Evolutionary conservation across 1,140 invertebrate genomes (phyloP).

Genomic region (Mycetomoellerius zeteki): DNA sequence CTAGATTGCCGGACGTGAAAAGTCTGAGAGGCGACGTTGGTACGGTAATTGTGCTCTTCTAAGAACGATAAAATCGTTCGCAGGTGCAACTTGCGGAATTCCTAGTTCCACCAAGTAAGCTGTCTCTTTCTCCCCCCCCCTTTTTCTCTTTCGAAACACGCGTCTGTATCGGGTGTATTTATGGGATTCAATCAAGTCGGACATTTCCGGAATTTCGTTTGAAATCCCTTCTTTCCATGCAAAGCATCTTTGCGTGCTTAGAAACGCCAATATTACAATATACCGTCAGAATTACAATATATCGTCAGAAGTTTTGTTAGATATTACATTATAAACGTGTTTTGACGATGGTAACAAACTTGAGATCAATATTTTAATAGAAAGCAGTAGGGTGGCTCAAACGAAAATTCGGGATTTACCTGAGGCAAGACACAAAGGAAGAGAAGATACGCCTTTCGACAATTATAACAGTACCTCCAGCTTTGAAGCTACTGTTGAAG

Average conservation of each 20-base stretch:
- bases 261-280: background rate
- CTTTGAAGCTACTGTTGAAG: slow-evolving; percentile 12
- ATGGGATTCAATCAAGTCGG: slow-evolving; percentile 52
- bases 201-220: slow-evolving; percentile 43
- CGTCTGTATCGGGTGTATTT: slow-evolving; percentile 42
- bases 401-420: background rate
- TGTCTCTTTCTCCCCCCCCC: background rate
- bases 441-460: background rate
- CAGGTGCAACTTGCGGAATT: slow-evolving; percentile 53
- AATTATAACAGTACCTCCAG: slow-evolving; percentile 26
- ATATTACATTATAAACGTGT: background rate
- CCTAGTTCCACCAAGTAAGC: slow-evolving; percentile 42
- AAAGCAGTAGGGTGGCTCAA: background rate
- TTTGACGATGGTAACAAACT: background rate
- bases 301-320: background rate
- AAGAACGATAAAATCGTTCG: slow-evolving; percentile 44
- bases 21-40: slow-evolving; percentile 1
- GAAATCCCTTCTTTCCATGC: background rate
- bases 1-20: slow-evolving; percentile 53
- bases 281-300: slow-evolving; percentile 19
- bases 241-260: background rate
- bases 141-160: background rate
- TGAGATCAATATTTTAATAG: slow-evolving; percentile 20
- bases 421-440: background rate
- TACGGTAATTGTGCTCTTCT: slow-evolving; percentile 48